These are phyloP conservation scores for Aphis craccivora DNA, from an alignment of 1,140 invertebrate species.

Conservation along the genomic window DNA sequence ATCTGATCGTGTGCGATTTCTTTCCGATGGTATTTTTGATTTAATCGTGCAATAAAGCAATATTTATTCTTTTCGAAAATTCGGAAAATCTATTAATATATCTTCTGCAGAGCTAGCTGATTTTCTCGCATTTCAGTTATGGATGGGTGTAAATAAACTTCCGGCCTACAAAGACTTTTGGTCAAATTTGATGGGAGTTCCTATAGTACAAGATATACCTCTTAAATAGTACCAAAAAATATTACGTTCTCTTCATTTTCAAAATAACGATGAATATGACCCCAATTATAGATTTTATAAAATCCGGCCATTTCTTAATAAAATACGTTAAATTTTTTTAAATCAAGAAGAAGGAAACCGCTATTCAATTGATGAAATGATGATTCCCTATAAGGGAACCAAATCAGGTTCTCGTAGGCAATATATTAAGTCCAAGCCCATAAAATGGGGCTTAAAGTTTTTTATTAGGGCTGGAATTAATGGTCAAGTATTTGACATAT, in stretches of 20 bases:
- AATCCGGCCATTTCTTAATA: constrained; percentile 62
- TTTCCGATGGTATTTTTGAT: constrained; percentile 58
- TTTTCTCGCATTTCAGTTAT: constrained; percentile 61
- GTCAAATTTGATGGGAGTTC: constrained; percentile 58
- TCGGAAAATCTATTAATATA: constrained; percentile 46
- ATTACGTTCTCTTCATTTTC: constrained; percentile 61
- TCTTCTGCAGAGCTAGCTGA: constrained; percentile 59
- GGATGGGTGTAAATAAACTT: constrained; percentile 58
- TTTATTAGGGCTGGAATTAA: constrained; percentile 63
- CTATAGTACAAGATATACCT: constrained; percentile 61
- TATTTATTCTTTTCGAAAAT: constrained; percentile 58
- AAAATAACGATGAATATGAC: constrained; percentile 61
- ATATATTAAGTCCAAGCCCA: constrained; percentile 63
- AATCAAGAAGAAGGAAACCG: constrained; percentile 61
- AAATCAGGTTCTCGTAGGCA: constrained; percentile 63
- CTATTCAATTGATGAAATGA: constrained; percentile 64
- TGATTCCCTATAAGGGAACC: constrained; percentile 66
- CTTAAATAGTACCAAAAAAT: constrained; percentile 62
- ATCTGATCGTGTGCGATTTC: too few relatives aligned
- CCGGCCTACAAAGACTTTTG: constrained; percentile 61
- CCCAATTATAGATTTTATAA: constrained; percentile 62
- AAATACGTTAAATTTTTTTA: constrained; percentile 62
- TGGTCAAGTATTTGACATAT: constrained; percentile 57
- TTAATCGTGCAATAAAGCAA: constrained; percentile 59
- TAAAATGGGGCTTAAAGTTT: constrained; percentile 64